phyloP scores from a whole-genome alignment of 30 jellyfish, hydroid and myxozoan species.

The Haliclystus octoradiatus region DNA sequence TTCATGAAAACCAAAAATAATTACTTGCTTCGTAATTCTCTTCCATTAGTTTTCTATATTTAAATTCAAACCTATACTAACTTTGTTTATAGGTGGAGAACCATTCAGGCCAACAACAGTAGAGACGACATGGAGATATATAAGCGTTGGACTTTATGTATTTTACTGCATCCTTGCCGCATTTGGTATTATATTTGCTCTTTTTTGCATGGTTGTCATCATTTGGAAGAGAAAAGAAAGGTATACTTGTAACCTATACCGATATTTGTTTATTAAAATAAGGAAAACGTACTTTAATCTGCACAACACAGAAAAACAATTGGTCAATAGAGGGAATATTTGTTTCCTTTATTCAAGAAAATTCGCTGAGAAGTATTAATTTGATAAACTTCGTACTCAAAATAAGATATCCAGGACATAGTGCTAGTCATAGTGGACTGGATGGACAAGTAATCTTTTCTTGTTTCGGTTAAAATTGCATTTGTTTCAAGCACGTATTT shows the following conservation, averaged over 20 bases:
- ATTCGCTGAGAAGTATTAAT: neutral
- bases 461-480: too few species aligned
- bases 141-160: constrained; percentile 39
- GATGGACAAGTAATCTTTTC: too few species aligned
- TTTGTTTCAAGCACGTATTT: too few species aligned
- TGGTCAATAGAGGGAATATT: neutral
- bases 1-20: too few species aligned
- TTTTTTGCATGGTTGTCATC: constrained; percentile 37
- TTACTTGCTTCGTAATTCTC: too few species aligned
- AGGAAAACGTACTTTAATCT: too few species aligned
- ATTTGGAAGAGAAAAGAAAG: constrained; percentile 49
- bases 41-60: too few species aligned
- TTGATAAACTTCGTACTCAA: neutral
- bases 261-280: too few species aligned
- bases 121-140: constrained; percentile 41
- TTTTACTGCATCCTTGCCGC: constrained; percentile 53
- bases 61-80: too few species aligned
- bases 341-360: neutral
- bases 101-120: constrained; percentile 19
- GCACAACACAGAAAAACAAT: too few species aligned
- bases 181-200: constrained; percentile 50
- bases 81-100: constrained; percentile 15
- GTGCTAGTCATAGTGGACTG: neutral
- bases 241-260: too few species aligned
- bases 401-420: neutral